Base-by-base conservation (phyloP, 1,140 invertebrate species). In the Eriocheir sinensis region DNA sequence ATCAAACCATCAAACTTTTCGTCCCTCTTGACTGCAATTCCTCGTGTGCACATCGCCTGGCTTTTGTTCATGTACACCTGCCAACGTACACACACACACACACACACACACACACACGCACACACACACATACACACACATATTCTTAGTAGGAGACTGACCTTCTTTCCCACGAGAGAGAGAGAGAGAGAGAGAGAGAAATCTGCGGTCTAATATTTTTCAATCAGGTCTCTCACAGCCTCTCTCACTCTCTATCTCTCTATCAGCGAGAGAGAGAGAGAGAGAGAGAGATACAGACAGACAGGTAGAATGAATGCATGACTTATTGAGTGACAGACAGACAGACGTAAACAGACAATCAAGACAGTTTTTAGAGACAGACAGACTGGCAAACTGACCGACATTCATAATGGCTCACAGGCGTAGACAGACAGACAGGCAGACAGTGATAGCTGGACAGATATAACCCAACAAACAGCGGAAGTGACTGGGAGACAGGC, bases 21-120 rank as follows among this genome's bases (percentile, higher is more conserved):
- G 17, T n/a, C 27, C n/a, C 4, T n/a, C 60, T 21, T 72, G 60
- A n/a, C 60, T 72, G 60, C 60, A 27, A n/a, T 72, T 72, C 60
- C 60, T 72, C 60, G 21, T 21, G 4, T n/a, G 17, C 60, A 53
- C 48, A 53, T 53, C 21, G n/a, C 21, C 60, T 72, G 4, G 2
- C 60, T n/a, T 72, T 72, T 72, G 60, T 72, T 72, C n/a, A 72
- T 72, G 60, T 72, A 72, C 60, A 72, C 60, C 60, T 72, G 60
- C 60, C 60, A 72, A 72, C 60, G n/a, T n/a, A 72, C 27, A 72
- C 60, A 72, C 60, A 72, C 60, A n/a, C 60, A 72, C 60, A 72
- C 21, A 21, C 44, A 48, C 44, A 48, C 44, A 48, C 44, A 48
- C 44, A 48, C 44, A 48, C 44, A 48, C 15, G 15, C 44, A 48